Base-by-base conservation (phyloP, 2,888 invertebrate genomes). In the Liopterus haemorrhoidalis region DNA sequence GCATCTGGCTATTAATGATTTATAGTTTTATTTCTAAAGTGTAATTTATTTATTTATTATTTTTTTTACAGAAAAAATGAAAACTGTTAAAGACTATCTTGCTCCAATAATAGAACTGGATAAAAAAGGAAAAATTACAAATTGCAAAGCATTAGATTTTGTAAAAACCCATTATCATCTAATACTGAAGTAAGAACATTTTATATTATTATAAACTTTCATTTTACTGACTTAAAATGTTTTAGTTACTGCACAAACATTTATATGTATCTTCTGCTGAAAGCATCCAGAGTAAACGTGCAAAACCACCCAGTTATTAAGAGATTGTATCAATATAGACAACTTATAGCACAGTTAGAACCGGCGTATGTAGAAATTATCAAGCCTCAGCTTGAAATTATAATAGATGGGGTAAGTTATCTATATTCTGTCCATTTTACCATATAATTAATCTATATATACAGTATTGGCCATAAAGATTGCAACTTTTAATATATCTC, bases 261-360 rank as follows among this genome's bases (percentile, higher is more conserved):
- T 25, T 76, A 80, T 36, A 91, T 88, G 68, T 94, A 93, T 66
- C 66, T 95, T 54, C 73, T 88, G 55, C 67, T 95, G 11, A 92
- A 92, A 72, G 77, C 85, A 41, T 82, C 82, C 59, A 80, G 79
- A 57, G 69, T 75, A 15, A 74, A 78, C 41, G 74, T 88, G 15
- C 78, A 81, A 58, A 81, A 82, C 55, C 96, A 97, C 72, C 95
- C 96, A n/a, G 81, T 95, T 9, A 78, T 89, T 30, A 86, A 88
- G 62, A 75, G 89, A 50, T 71, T 96, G 39, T 81, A 85, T 47
- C 87, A 90, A 61, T 85, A 86, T 59, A 76, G 82, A 49, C 78
- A 87, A 64, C 71, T 91, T 57, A 68, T 91, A 33, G 75, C 79
- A 50, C 81, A 89, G 70, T 68, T 90, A 53, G 80, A 82, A 53